Evolutionary conservation across 53 echinoderm and acorn worm species (phyloP).

Genomic region (Zoroaster sp.): DNA sequence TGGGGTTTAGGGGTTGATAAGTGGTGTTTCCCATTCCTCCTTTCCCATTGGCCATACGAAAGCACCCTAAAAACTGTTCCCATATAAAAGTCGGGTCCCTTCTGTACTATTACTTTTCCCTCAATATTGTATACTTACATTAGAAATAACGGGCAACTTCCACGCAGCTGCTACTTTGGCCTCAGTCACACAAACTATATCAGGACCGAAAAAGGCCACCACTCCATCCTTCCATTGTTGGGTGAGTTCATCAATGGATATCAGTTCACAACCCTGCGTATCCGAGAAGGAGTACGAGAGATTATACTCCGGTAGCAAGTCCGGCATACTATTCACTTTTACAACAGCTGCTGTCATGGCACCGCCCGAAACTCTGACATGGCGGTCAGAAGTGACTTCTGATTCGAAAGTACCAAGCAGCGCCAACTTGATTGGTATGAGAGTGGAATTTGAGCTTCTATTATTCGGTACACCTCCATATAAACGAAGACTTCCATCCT

Average conservation of each 20-base stretch:
- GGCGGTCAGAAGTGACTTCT: constrained; percentile 3
- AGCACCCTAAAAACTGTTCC: no score
- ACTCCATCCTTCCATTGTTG: constrained; percentile 82
- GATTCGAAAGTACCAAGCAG: constrained; percentile 43
- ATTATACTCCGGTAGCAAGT: constrained; percentile 71
- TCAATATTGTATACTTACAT: constrained; percentile 93
- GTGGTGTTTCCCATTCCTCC: no score
- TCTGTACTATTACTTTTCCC: no score
- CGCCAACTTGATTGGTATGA: constrained; percentile 2
- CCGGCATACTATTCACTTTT: constrained; percentile 66
- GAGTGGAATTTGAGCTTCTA: neutral
- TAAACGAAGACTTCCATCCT: neutral
- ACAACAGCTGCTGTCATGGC: constrained; percentile 87
- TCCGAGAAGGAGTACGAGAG: constrained; percentile 67
- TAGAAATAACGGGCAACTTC: constrained; percentile 91
- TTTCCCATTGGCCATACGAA: no score
- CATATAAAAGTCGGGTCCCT: no score
- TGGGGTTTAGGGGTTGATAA: no score
- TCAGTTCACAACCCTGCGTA: constrained; percentile 62
- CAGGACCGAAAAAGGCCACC: constrained; percentile 84
- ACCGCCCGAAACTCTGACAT: constrained; percentile 75
- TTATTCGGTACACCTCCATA: constrained; percentile 10
- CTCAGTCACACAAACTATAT: constrained; percentile 77
- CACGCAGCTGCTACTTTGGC: constrained; percentile 79
- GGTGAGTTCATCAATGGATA: constrained; percentile 60